Conservation (phyloP, 1,140 invertebrate genomes). For the Teleogryllus occipitalis region DNA sequence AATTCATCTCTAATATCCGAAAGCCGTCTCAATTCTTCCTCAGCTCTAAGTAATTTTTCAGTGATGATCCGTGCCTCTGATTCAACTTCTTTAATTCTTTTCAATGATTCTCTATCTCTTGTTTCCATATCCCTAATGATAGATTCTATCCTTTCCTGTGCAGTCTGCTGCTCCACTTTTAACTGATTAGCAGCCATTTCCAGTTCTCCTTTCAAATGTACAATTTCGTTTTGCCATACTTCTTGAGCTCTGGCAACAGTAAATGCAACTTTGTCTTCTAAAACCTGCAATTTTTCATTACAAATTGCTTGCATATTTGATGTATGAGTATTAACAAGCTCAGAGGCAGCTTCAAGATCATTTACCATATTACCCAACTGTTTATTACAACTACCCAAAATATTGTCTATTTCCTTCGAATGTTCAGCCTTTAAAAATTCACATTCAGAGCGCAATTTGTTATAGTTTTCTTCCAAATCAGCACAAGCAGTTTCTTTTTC, state of each 20-base stretch:
- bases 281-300: background rate
- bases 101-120: constrained; percentile 34
- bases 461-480: constrained; percentile 26
- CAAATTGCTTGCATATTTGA: constrained; percentile 31
- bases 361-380: background rate
- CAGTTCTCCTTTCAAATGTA: background rate
- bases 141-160: constrained; percentile 31
- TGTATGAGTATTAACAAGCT: constrained; percentile 23
- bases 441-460: constrained; percentile 27
- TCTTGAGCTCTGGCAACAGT: background rate
- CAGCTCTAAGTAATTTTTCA: background rate
- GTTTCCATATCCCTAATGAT: constrained; percentile 35
- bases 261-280: background rate
- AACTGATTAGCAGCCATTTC: constrained; percentile 30
- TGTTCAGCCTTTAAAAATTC: constrained; percentile 17
- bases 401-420: background rate
- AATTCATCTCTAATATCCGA: constrained; percentile 5
- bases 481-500: constrained; percentile 8
- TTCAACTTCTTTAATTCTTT: constrained; percentile 25
- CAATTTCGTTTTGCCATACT: background rate
- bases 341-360: background rate
- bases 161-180: constrained; percentile 29
- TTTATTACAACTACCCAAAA: background rate
- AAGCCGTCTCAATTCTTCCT: constrained; percentile 31
- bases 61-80: background rate